phyloP scores from a whole-genome alignment of 2,113 vertebrate genomes.

The Lutjanus erythropterus region DNA sequence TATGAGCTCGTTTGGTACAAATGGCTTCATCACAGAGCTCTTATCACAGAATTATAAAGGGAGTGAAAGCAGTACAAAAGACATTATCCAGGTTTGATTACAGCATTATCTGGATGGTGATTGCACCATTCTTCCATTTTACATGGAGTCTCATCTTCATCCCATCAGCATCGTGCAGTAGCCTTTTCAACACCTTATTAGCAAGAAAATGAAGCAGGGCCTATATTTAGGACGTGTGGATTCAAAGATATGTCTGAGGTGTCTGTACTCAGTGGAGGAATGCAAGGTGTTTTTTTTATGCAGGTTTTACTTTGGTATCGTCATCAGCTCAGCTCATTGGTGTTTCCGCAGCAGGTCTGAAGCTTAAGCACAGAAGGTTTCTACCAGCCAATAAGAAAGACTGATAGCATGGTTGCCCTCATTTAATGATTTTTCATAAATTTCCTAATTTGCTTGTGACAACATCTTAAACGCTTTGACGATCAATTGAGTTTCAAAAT shows the following conservation, averaged over 20 bases:
- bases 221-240: constrained; percentile 5
- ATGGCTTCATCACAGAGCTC: constrained; percentile 67
- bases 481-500: constrained; percentile 3
- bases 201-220: not conserved
- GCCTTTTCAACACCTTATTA: constrained; percentile 6
- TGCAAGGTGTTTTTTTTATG: not conserved
- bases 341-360: not conserved
- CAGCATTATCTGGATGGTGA: constrained; percentile 42
- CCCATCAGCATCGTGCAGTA: not conserved
- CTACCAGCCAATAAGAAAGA: constrained; percentile 19
- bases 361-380: not conserved
- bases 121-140: constrained; percentile 2
- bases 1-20: constrained; percentile 77
- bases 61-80: constrained; percentile 52
- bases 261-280: not conserved
- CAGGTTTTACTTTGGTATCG: not conserved
- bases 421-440: constrained; percentile 25
- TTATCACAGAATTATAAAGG: constrained; percentile 58
- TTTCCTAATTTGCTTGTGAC: constrained; percentile 20
- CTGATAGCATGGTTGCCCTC: constrained; percentile 6
- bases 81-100: constrained; percentile 53
- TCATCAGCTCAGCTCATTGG: not conserved
- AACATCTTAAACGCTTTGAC: constrained; percentile 19
- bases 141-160: constrained; percentile 11
- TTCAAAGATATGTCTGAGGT: not conserved